Percentiles rank a stretch among this genome's conserved stretches.
Evolutionary conservation across 2,113 vertebrate genomes (phyloP).

Genomic region (Salvator merianae): DNA sequence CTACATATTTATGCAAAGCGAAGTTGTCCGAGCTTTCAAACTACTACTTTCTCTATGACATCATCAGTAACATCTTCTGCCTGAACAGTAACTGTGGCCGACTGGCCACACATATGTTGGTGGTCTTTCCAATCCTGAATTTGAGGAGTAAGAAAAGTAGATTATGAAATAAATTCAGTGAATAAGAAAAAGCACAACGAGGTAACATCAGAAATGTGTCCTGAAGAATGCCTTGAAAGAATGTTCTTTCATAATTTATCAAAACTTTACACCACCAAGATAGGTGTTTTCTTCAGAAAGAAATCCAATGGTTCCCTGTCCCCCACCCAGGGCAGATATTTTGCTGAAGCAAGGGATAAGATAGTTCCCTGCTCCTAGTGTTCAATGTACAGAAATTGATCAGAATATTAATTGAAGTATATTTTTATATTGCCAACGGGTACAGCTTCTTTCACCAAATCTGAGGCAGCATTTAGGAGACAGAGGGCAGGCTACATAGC

Average conservation of each 20-base stretch:
- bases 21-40: slow-evolving; percentile 59
- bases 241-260: not conserved
- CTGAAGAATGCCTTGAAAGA: not conserved
- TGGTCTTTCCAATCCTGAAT: slow-evolving; percentile 97
- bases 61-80: slow-evolving; percentile 78
- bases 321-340: too few relatives aligned
- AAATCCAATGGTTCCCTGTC: too few relatives aligned
- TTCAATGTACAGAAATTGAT: too few relatives aligned
- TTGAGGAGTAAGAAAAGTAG: slow-evolving; percentile 11
- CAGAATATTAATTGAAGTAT: too few relatives aligned
- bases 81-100: slow-evolving; percentile 75
- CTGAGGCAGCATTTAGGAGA: too few relatives aligned
- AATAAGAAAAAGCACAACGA: not conserved
- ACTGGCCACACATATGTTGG: slow-evolving; percentile 90
- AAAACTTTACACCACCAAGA: not conserved
- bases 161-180: not conserved
- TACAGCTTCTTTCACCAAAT: too few relatives aligned
- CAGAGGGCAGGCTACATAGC: too few relatives aligned
- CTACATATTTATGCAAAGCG: accelerated
- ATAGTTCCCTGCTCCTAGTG: too few relatives aligned
- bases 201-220: not conserved
- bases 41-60: slow-evolving; percentile 85
- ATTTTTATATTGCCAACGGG: too few relatives aligned
- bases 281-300: too few relatives aligned
- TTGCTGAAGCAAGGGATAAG: too few relatives aligned